phyloP scores from a whole-genome alignment of 1,140 invertebrate genomes.

The Eriosoma lanigerum region DNA sequence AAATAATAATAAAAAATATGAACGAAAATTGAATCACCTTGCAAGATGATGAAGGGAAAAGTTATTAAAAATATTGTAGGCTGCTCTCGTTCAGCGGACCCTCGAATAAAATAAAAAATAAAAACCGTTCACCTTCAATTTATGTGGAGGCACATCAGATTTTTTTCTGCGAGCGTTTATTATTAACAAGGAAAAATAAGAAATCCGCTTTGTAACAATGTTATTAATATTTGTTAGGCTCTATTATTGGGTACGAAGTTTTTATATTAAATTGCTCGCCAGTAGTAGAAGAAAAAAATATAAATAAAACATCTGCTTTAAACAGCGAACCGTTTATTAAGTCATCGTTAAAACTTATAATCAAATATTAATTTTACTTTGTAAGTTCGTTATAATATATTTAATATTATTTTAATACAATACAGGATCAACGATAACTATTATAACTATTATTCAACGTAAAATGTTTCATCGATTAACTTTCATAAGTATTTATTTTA shows the following conservation, averaged over 20 bases:
- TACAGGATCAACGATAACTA: too few relatives aligned
- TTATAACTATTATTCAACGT: too few relatives aligned
- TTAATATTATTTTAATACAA: too few relatives aligned
- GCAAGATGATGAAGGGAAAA: constrained; percentile 25
- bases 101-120: not conserved
- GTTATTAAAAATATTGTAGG: constrained; percentile 48
- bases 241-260: constrained; percentile 26
- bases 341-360: too few relatives aligned
- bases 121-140: constrained; percentile 44
- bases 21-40: constrained; percentile 46
- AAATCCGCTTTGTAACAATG: constrained; percentile 46
- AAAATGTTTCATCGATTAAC: too few relatives aligned
- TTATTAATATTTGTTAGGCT: constrained; percentile 50
- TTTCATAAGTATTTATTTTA: too few relatives aligned
- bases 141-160: not conserved
- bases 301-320: constrained; percentile 20
- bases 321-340: too few relatives aligned
- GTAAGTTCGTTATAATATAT: too few relatives aligned
- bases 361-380: too few relatives aligned
- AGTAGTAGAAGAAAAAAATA: not conserved
- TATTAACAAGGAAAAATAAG: constrained; percentile 6
- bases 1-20: constrained; percentile 19
- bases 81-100: constrained; percentile 32
- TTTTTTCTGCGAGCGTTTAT: constrained; percentile 35
- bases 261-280: constrained; percentile 33